These are phyloP conservation scores for Pheosia gnoma DNA, from an alignment of 2,888 invertebrate genomes.

Conservation along the genomic window DNA sequence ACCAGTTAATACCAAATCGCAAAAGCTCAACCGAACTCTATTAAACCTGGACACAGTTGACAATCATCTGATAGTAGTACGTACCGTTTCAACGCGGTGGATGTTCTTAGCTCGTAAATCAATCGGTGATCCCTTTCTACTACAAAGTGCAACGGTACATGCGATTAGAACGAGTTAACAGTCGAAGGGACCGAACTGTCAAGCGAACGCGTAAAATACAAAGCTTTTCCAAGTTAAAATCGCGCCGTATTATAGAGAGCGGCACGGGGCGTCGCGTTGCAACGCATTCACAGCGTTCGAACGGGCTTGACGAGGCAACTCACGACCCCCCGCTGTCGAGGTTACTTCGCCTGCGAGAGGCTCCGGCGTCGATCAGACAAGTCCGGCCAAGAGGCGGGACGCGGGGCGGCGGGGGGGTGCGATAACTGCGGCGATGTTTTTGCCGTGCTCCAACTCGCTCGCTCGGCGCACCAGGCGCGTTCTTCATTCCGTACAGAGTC, in stretches of 20 bases:
- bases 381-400: constrained; percentile 62
- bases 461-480: constrained; percentile 78
- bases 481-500: constrained; percentile 81
- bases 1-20: constrained; percentile 28
- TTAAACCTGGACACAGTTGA: constrained; percentile 36
- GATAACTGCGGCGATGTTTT: constrained; percentile 82
- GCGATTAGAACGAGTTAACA: constrained; percentile 60
- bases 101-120: constrained; percentile 61
- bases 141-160: constrained; percentile 58
- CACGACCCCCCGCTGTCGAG: constrained; percentile 81
- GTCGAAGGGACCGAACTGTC: constrained; percentile 59
- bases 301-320: constrained; percentile 67
- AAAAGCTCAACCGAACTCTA: constrained; percentile 33
- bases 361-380: constrained; percentile 75
- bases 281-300: constrained; percentile 65
- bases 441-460: constrained; percentile 79
- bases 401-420: constrained; percentile 54
- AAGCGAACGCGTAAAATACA: constrained; percentile 62
- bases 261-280: constrained; percentile 33
- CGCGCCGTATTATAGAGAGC: constrained; percentile 59
- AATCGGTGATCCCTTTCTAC: constrained; percentile 64
- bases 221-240: constrained; percentile 71
- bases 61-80: constrained; percentile 52
- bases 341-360: constrained; percentile 77
- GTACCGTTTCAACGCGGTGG: constrained; percentile 70